Conservation (phyloP, 2,888 invertebrate genomes). For the Drosophila atripex region DNA sequence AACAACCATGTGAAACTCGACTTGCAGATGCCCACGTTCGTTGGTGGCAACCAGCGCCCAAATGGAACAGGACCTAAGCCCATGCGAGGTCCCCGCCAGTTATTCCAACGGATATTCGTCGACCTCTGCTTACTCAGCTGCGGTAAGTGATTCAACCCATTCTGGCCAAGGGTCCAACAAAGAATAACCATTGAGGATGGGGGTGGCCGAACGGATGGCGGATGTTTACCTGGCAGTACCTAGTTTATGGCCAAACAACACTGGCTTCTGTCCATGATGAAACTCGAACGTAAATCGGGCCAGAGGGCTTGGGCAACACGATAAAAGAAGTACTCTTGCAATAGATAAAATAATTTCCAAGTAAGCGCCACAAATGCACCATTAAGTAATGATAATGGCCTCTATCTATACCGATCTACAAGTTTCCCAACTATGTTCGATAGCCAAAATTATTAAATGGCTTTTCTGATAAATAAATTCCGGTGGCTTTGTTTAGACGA, state of each 20-base stretch:
- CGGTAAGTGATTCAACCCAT: conserved; percentile 59
- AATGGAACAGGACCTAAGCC: conserved; percentile 27
- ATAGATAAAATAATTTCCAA: neutral
- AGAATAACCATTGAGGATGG: neutral
- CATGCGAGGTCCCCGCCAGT: conserved; percentile 58
- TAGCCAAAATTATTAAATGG: neutral
- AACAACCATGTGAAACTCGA: conserved; percentile 75
- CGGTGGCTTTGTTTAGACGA: neutral
- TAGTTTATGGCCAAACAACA: neutral
- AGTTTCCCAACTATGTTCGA: neutral
- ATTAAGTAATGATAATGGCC: neutral
- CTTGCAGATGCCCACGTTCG: conserved; percentile 70
- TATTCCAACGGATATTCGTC: conserved; percentile 67
- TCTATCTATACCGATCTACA: neutral
- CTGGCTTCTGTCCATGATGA: neutral
- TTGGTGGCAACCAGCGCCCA: conserved; percentile 20
- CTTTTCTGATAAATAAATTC: neutral
- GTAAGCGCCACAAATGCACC: neutral
- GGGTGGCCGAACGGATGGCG: neutral
- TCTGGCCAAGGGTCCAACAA: conserved; percentile 2
- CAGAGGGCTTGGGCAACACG: neutral
- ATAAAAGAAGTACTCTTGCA: neutral
- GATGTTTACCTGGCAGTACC: conserved; percentile 1
- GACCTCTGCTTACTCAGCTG: conserved; percentile 72
- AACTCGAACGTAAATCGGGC: neutral